phyloP scores from a whole-genome alignment of 2,888 invertebrate species.

The Caenorhabditis wallacei region DNA sequence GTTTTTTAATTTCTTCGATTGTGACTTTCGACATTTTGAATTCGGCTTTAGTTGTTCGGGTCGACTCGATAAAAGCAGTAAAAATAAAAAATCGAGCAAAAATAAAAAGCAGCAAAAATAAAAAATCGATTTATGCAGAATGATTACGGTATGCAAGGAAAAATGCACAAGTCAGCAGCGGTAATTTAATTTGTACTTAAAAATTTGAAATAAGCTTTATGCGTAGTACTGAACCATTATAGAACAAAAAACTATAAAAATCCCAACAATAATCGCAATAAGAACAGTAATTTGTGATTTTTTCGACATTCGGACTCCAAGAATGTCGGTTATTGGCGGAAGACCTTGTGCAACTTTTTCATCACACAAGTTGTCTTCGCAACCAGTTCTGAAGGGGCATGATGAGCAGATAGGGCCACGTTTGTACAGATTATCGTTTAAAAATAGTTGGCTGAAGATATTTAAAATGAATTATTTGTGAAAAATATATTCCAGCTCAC shows the following conservation, averaged over 20 bases:
- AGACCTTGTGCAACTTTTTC: conserved; percentile 6
- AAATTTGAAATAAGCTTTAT: too few species aligned
- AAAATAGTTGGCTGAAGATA: neutral
- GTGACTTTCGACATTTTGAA: conserved; percentile 18
- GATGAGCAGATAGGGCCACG: conserved; percentile 10
- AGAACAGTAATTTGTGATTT: conserved; percentile 1
- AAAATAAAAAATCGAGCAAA: neutral
- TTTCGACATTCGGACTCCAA: conserved; percentile 17
- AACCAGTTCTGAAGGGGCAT: conserved; percentile 28
- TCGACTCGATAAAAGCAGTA: neutral
- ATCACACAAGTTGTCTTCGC: conserved; percentile 32
- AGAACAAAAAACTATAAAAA: conserved; percentile 3
- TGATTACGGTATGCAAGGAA: too few species aligned
- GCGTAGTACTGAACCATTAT: neutral
- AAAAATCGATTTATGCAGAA: too few species aligned
- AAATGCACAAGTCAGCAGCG: too few species aligned
- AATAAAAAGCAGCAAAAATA: neutral
- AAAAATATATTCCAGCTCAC: neutral
- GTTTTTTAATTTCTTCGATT: conserved; percentile 7
- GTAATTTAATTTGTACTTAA: too few species aligned
- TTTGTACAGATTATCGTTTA: neutral
- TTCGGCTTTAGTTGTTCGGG: neutral
- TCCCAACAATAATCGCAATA: neutral
- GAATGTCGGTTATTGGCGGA: conserved; percentile 14
- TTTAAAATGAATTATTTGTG: neutral